phyloP scores from a whole-genome alignment of 2,113 vertebrate genomes.

The Euleptes europaea region DNA sequence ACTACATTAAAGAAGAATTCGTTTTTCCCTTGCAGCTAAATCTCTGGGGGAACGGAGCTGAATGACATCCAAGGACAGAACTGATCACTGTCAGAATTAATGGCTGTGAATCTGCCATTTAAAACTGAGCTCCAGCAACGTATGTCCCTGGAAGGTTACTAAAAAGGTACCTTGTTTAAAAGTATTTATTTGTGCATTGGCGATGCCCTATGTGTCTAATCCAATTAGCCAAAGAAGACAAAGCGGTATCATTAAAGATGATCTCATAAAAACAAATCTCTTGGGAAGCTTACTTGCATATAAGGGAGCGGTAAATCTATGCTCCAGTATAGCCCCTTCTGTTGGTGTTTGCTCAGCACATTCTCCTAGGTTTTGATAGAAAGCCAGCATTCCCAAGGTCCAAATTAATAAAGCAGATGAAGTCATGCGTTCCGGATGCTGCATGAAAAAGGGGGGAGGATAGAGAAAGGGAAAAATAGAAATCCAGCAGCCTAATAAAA shows the following conservation, averaged over 20 bases:
- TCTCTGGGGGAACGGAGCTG: neutral
- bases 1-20: neutral
- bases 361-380: conserved; percentile 38
- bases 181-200: conserved; percentile 40
- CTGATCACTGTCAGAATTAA: neutral
- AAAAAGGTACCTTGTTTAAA: conserved; percentile 31
- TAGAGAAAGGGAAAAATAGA: neutral
- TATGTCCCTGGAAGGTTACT: conserved; percentile 36
- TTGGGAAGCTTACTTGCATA: conserved; percentile 25
- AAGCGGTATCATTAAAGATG: conserved; percentile 21
- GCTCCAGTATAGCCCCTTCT: conserved; percentile 12
- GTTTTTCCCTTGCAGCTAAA: conserved; percentile 4
- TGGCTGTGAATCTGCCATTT: neutral
- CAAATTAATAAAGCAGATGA: conserved; percentile 49
- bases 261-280: conserved; percentile 33
- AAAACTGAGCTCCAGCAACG: conserved; percentile 20
- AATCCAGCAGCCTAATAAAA: neutral
- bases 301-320: neutral
- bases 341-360: conserved; percentile 39
- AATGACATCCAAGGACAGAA: conserved; percentile 1
- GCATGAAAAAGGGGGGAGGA: neutral
- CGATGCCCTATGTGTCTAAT: conserved; percentile 15
- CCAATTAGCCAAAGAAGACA: conserved; percentile 41
- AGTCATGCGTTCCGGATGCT: conserved; percentile 40
- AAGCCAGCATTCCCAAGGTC: conserved; percentile 51